Evolutionary conservation across 2,797 vertebrate species (phyloP), one percentile per base, ranked within the genome.

Genomic region (Limnodromus scolopaceus): DNA sequence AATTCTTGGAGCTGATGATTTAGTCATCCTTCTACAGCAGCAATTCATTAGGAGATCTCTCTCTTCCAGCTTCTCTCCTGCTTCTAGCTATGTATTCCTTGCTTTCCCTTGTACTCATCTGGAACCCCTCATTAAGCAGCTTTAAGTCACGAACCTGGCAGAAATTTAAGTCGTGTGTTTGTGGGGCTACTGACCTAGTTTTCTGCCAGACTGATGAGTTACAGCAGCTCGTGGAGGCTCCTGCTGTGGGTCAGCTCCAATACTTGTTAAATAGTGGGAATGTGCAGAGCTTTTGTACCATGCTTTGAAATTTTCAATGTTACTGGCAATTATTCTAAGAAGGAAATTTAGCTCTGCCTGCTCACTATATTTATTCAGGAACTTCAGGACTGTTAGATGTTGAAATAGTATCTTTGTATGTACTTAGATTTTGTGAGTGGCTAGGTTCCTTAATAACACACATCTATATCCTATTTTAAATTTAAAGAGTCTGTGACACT

Each of bases 231-330:
- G 0, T 78, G 83, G 77, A 45, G 49, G 68, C 36, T 96, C 83
- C 85, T 95, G 82, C 92, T 94, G 92, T 78, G 86, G 89, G 80
- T 89, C 92, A 89, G 70, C 69, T 95, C 81, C 57, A 61, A 6
- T 45, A 18, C 54, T 93, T 94, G 61, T 57, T 92, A 60, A 68
- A 53, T 66, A 90, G 69, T 45, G 11, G 19, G 54, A 76, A 24
- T 49, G 66, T 72, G 65, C 53, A 65, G n/a, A 2, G 6, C 66
- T 76, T 93, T 71, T 77, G n/a, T 92, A 63, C 63, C 1, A 2
- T 68, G 81, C 68, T 93, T 91, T 71, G 84, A 80, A 80, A 79
- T 83, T 77, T 68, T 74, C 65, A 8, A 0, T 75, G 64, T 95
- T 85, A 85, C 63, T 77, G 78, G 71, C 72, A 92, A 7, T 94